These are phyloP conservation scores for Halcyon leucocephala DNA, from an alignment of 2,797 vertebrate species.

Conservation along the genomic window DNA sequence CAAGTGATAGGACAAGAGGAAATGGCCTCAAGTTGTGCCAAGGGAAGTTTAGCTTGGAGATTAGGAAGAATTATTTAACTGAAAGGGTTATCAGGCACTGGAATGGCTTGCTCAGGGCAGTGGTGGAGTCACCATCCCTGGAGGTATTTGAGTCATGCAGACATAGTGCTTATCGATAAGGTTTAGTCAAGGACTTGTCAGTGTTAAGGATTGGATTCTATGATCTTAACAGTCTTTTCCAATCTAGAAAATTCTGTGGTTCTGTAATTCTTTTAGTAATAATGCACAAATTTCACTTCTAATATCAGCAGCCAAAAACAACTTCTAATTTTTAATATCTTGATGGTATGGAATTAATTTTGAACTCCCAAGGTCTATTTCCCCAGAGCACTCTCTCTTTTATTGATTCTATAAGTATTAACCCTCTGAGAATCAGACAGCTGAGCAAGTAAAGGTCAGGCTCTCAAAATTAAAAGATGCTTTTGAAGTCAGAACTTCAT, in stretches of 20 bases:
- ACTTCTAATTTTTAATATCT: neutral
- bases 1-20: too few relatives aligned
- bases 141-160: neutral
- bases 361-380: neutral
- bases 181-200: neutral
- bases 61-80: neutral
- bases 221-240: neutral
- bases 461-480: neutral
- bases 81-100: neutral
- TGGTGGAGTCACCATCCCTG: neutral
- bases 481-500: neutral
- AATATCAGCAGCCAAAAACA: neutral
- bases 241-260: neutral
- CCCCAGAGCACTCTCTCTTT: neutral
- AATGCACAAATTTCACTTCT: neutral
- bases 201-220: neutral
- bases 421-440: neutral
- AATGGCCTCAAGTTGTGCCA: neutral
- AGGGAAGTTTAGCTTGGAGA: neutral
- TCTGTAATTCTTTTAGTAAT: neutral
- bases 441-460: neutral
- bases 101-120: neutral
- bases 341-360: fast-evolving
- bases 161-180: neutral
- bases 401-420: neutral